Evolutionary conservation across 2,113 vertebrate genomes (phyloP).

Genomic region (Budorcas taxicolor): DNA sequence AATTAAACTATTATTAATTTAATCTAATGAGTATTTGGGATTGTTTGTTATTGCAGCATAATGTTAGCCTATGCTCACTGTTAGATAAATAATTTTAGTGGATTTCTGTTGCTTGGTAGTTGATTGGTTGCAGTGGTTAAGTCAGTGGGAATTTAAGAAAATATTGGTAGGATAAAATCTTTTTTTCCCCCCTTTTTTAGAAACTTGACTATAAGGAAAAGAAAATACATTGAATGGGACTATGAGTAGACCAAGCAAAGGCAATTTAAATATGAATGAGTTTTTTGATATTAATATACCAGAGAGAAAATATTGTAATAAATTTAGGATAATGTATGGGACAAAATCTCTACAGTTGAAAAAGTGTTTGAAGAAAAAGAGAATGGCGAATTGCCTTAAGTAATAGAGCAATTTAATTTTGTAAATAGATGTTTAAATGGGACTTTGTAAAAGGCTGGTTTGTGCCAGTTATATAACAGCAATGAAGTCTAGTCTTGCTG

Average conservation of each 20-base stretch:
- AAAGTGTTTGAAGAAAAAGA: background rate
- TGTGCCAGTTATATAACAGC: background rate
- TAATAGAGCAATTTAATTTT: background rate
- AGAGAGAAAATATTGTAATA: background rate
- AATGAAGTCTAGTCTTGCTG: background rate
- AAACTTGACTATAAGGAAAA: background rate
- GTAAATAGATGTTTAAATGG: background rate
- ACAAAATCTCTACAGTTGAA: background rate
- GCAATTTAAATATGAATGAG: background rate
- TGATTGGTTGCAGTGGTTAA: background rate
- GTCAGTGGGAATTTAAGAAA: background rate
- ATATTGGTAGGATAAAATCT: background rate
- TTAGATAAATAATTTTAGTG: background rate
- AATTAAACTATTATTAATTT: background rate
- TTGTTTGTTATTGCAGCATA: background rate
- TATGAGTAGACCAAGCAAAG: background rate
- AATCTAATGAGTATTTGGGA: background rate
- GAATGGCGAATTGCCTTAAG: background rate
- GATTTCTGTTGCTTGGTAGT: background rate
- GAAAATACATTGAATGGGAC: background rate
- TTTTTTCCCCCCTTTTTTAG: background rate
- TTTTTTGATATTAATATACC: background rate
- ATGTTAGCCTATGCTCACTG: background rate
- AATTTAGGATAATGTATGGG: background rate
- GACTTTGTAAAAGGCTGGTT: background rate